These are phyloP conservation scores for Drosophila pruinosa DNA, from an alignment of 1,140 invertebrate genomes.

Conservation along the genomic window DNA sequence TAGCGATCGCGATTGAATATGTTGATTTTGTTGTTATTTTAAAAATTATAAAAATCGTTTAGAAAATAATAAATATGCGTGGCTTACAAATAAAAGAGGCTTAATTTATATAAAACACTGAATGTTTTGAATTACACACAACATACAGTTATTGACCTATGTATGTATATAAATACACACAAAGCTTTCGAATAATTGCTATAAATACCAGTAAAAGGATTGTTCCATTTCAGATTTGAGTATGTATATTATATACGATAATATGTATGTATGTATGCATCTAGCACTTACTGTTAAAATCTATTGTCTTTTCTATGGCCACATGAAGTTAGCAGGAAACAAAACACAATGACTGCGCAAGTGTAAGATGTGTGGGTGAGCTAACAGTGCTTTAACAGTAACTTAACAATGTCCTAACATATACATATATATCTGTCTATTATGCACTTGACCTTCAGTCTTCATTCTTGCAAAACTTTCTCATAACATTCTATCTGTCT, in stretches of 20 bases:
- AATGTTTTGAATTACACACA: slow-evolving; percentile 51
- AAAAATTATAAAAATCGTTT: slow-evolving; percentile 25
- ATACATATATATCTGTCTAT: slow-evolving; percentile 33
- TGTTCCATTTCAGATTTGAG: background rate
- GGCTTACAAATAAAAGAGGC: slow-evolving; percentile 54
- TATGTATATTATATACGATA: background rate
- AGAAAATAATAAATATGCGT: slow-evolving; percentile 69
- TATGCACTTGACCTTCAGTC: slow-evolving; percentile 75
- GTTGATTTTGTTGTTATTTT: slow-evolving; percentile 5
- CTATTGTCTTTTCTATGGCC: slow-evolving; percentile 77
- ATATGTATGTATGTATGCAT: slow-evolving; percentile 6
- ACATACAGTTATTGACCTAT: slow-evolving; percentile 15
- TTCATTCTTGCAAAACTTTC: slow-evolving; percentile 60
- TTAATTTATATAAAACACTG: slow-evolving; percentile 45
- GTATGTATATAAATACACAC: slow-evolving; percentile 25
- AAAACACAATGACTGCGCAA: slow-evolving; percentile 3
- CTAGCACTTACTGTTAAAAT: slow-evolving; percentile 42
- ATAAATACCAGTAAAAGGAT: slow-evolving; percentile 4
- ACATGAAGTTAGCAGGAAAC: slow-evolving; percentile 32
- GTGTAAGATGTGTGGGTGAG: slow-evolving; percentile 28
- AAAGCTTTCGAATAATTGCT: slow-evolving; percentile 1
- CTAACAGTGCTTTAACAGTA: slow-evolving; percentile 45
- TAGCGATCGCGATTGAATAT: slow-evolving; percentile 28
- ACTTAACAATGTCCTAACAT: slow-evolving; percentile 40
- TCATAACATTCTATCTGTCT: slow-evolving; percentile 4